Evolutionary conservation across 1,140 invertebrate species (phyloP), one percentile per base, ranked within the genome.

Genomic region (Xylocopa sonorina): DNA sequence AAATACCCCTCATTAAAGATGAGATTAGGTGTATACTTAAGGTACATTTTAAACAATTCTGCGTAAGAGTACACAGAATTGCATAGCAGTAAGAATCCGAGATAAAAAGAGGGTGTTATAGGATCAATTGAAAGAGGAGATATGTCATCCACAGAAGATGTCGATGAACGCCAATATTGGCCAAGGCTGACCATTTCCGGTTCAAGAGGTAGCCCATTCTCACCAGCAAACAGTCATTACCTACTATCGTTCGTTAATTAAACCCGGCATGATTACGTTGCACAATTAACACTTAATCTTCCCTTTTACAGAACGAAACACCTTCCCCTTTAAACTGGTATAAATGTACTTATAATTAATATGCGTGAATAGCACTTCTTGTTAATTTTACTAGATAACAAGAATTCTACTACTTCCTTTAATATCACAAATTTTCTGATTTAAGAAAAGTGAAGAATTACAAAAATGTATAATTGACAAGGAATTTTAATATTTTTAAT

Each of bases 71-170:
- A 50, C n/a, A 50, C 50, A 57, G 50, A 66, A 63, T 43, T 34
- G 63, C n/a, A 38, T 66, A 74, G 1, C 38, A 69, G 67, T 67
- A 75, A 71, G 67, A 34, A 38, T 66, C 18, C n/a, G 38, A 76
- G 43, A 67, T 73, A 80, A 84, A 82, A 63, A 76, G 10, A 64
- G 80, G 80, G 69, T 89, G 69, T 90, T 88, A 48, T 89, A 90
- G 88, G 85, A 68, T 72, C 83, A 63, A 55, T 86, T 48, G 89
- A 87, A 51, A 81, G 88, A 77, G 89, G 89, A 62, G 88, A 90
- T 82, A 88, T 88, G 73, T 83, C 83, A 80, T 82, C 84, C 48
- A 68, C 64, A 69, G 88, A 90, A 55, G 82, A 83, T 75, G 79
- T 60, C 16, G 72, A 83, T 62, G 77, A 84, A 9, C 78, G 68